phyloP scores from a whole-genome alignment of 2,797 vertebrate genomes.

The Momotus momota region DNA sequence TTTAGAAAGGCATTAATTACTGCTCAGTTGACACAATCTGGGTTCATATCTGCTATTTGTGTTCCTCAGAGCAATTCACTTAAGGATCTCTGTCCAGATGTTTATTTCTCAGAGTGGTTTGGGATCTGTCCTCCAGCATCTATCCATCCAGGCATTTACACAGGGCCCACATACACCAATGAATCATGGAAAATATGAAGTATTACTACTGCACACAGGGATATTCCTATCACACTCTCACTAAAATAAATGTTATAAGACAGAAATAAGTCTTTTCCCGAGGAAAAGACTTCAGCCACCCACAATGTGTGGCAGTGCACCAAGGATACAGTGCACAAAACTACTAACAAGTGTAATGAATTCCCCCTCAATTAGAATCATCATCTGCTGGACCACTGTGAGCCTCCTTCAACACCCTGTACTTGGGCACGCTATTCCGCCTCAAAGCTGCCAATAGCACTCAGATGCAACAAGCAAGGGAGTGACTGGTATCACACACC shows the following conservation, averaged over 20 bases:
- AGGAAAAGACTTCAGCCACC: background rate
- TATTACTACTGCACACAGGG: background rate
- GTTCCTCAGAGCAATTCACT: background rate
- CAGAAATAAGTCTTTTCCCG: background rate
- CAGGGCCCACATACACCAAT: background rate
- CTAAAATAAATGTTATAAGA: background rate
- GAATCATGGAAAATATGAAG: accelerated
- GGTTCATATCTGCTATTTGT: background rate
- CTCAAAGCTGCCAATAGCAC: no score
- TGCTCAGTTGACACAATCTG: background rate
- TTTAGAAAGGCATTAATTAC: background rate
- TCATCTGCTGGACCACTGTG: background rate
- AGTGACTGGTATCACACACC: background rate
- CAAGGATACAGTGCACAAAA: background rate
- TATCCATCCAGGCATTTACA: background rate
- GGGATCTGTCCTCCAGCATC: background rate
- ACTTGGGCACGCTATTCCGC: background rate
- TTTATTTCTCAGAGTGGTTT: background rate
- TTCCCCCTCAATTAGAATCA: background rate
- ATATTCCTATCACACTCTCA: background rate
- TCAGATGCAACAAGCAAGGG: background rate
- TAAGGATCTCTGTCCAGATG: background rate
- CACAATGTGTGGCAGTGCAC: background rate
- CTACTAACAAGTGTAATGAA: background rate
- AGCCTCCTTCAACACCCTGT: background rate